A percentile compares a stretch with the other conserved stretches of the same genome.
phyloP scores from a whole-genome alignment of 2,797 vertebrate genomes.

The Apodemus agrarius region DNA sequence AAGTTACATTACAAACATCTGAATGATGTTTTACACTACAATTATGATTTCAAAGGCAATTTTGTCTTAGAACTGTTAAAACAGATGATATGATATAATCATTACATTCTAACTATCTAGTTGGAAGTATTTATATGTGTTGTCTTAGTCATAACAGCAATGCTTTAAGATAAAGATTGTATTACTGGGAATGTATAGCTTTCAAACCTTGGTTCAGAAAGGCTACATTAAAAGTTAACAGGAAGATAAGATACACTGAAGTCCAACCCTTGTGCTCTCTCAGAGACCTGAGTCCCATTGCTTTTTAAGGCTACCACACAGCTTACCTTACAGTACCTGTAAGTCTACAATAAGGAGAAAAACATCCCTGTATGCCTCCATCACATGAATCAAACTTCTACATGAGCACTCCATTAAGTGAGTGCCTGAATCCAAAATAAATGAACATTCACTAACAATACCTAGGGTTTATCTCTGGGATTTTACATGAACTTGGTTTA shows the following conservation, averaged over 20 bases:
- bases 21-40: neutral
- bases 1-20: neutral
- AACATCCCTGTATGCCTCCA: neutral
- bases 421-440: neutral
- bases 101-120: neutral
- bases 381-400: neutral
- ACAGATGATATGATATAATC: neutral
- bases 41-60: neutral
- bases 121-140: neutral
- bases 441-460: too few relatives aligned
- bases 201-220: neutral
- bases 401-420: neutral
- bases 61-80: neutral
- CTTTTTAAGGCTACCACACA: neutral
- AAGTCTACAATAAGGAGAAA: neutral
- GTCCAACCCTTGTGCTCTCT: neutral
- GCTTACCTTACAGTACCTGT: too few relatives aligned
- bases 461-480: neutral
- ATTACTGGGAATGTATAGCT: neutral
- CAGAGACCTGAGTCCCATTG: neutral
- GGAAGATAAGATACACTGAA: neutral
- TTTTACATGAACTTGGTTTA: neutral
- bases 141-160: neutral
- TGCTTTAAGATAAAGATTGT: neutral
- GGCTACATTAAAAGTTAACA: neutral